Base-by-base conservation (phyloP, 2,113 vertebrate genomes). In the Balaeniceps rex region DNA sequence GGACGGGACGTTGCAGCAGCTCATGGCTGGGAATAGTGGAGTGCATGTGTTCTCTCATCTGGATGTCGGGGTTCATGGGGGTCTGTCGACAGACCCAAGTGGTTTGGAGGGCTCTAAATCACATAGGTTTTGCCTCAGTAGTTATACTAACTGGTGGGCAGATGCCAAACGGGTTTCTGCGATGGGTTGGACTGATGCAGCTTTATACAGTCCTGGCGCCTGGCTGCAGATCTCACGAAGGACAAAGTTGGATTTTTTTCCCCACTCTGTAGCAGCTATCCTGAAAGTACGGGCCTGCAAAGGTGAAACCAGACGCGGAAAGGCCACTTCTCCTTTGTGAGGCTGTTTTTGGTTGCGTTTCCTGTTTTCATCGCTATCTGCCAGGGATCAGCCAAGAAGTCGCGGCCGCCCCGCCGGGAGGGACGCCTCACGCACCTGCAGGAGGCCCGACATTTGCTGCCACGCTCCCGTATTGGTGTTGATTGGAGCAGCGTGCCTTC, bases 1-100 rank as follows among this genome's bases (percentile, higher is more conserved):
- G 46, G 63, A 18, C 1, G 2, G 46, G 63, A 18, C 1, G 2
- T 16, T 13, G 13, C 54, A 40, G 80, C 63, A n/a, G 47, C 64
- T 70, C 57, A 0, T 26, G 80, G 29, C 66, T 36, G 47, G 40
- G 54, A 36, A 21, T 9, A 29, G 60, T 2, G 1, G 65, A 33
- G 52, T 1, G 0, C 19, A 4, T 26, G 33, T 3, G 0, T 29
- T n/a, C 60, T 44, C 7, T 15, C 16, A 1, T 6, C 40, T 21
- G 31, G 31, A 34, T 55, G 23, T 47, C 0, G 4, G 66, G 38
- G n/a, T 42, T 79, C 11, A 10, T 0, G 3, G 26, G 55, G 23
- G 31, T 44, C 42, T 58, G 33, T n/a, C 1, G 4, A 44, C 36
- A n/a, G 51, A 23, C 21, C 29, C 13, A 15, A 12, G 21, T 19